A percentile compares a stretch with the other conserved stretches of the same genome.
Evolutionary conservation across 2,888 invertebrate genomes (phyloP).

Genomic region (Luperina nickerlii): DNA sequence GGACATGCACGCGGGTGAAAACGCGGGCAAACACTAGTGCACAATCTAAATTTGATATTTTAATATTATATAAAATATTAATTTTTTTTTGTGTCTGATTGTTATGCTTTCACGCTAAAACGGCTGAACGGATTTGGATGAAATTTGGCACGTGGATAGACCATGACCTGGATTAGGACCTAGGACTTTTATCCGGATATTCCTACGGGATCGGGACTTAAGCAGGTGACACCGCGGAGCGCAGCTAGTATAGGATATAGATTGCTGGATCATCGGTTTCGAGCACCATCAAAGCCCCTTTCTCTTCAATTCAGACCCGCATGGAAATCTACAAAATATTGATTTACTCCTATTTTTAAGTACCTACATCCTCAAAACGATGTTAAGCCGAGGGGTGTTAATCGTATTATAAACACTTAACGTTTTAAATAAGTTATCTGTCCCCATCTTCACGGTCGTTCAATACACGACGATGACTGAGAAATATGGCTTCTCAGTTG

Average conservation of each 20-base stretch:
- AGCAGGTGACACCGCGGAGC: not conserved
- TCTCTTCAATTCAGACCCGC: constrained; percentile 31
- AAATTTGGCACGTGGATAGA: too few species aligned
- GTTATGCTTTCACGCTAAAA: too few species aligned
- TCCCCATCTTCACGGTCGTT: constrained; percentile 80
- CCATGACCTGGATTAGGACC: not conserved
- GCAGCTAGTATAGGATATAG: not conserved
- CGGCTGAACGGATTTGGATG: too few species aligned
- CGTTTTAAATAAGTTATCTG: constrained; percentile 82
- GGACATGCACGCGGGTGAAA: too few species aligned
- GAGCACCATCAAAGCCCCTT: constrained; percentile 28
- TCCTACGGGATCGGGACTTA: not conserved
- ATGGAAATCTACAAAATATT: constrained; percentile 42
- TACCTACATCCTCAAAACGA: constrained; percentile 44
- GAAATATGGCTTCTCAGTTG: constrained; percentile 81
- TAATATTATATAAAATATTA: too few species aligned
- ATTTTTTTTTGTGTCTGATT: too few species aligned
- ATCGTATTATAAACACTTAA: constrained; percentile 73
- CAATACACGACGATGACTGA: constrained; percentile 82
- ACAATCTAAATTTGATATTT: too few species aligned
- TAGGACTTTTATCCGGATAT: not conserved
- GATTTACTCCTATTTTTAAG: constrained; percentile 41
- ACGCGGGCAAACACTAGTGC: too few species aligned
- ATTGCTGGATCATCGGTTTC: constrained; percentile 19
- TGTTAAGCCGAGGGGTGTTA: constrained; percentile 58